Base-by-base conservation (phyloP, 2,113 vertebrate species). In the Hypanus sabinus region DNA sequence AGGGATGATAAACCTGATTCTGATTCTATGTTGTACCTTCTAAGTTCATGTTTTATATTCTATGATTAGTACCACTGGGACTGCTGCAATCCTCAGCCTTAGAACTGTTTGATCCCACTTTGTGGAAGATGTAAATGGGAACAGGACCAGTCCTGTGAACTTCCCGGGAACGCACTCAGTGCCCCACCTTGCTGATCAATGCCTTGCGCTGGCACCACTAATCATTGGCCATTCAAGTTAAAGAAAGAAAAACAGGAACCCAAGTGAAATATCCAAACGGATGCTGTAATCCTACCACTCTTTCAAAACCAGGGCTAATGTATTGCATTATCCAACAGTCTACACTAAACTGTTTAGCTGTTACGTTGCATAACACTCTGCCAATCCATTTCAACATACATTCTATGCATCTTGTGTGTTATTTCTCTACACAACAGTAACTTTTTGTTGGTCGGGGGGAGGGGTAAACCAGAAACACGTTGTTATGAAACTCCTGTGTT, bases 241-340 rank as follows among this genome's bases (percentile, higher is more conserved):
- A 73, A 55, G 70, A 46, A 14, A 33, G 30, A 62, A 90, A 73
- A 73, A 73, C 33, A 93, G 85, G 85, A 90, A 90, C 85, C n/a
- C 57, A 88, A n/a, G 60, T 71, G 90, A 92, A 71, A 46, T 71
- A n/a, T 71, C 33, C 65, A 92, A 88, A 92, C 33, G 12, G 7
- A 71, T 70, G 68, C 90, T 12, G 90, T 38, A 92, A 70, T 92
- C 22, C 24, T 55, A 73, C 22, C 73, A 38, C 33, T 46, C 33
- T 73, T 93, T 93, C 91, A 73, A 93, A 93, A 93, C 68, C 33
- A 93, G 91, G 38, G 73, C 16, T 30, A 93, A 46, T 75, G 68
- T 73, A 73, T 75, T 73, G 70, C 70, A 73, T 73, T 93, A 46
- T 38, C 36, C 22, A 27, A 93, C 91, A 71, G 70, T 0, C 24